Evolutionary conservation across 2,797 vertebrate genomes (phyloP).

Genomic region (Sphenopsis melanotis): DNA sequence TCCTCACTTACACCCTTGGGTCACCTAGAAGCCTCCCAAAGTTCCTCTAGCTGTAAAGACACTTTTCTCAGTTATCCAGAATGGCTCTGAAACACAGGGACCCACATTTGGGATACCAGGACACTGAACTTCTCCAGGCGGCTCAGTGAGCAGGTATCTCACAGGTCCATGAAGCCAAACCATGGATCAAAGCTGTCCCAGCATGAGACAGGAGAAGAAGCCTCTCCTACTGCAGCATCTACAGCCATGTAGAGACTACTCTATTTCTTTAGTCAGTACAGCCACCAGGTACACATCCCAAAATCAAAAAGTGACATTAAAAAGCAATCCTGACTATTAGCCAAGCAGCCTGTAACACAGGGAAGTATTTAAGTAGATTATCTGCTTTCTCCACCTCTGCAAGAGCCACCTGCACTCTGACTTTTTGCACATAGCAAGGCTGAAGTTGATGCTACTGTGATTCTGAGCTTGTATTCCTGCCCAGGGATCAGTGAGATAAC

Average conservation of each 20-base stretch:
- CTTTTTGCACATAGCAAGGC: background rate
- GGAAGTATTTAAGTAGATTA: background rate
- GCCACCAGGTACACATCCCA: background rate
- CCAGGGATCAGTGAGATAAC: background rate
- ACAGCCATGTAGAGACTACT: background rate
- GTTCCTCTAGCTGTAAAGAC: background rate
- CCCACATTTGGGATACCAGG: rapidly evolving
- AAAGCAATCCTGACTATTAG: background rate
- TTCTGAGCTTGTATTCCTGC: background rate
- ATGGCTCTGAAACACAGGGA: background rate
- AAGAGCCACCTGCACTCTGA: background rate
- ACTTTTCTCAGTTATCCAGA: background rate
- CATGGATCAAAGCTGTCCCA: background rate
- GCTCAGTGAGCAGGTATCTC: background rate
- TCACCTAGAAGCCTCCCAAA: background rate
- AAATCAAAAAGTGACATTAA: background rate
- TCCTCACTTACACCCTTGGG: rapidly evolving
- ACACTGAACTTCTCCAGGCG: background rate
- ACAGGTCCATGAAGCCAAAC: background rate
- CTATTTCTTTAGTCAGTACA: background rate
- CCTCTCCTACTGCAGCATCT: background rate
- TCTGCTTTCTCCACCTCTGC: background rate
- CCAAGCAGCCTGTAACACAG: background rate
- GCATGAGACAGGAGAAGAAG: background rate
- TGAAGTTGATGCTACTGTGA: background rate